Base-by-base conservation (phyloP, 2,113 vertebrate species). In the Ameiurus melas region DNA sequence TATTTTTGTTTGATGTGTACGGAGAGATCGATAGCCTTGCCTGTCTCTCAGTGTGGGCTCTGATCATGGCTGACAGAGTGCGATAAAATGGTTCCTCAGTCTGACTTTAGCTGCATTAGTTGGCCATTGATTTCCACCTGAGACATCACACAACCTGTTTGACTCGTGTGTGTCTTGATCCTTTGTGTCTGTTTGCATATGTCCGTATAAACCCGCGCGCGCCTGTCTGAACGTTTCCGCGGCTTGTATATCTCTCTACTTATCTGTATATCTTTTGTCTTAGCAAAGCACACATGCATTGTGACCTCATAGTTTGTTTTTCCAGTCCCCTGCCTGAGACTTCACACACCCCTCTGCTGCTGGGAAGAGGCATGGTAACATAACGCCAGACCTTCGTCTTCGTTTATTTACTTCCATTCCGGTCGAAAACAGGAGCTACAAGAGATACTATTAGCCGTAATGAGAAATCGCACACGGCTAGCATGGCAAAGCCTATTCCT, bases 51-150 rank as follows among this genome's bases (percentile, higher is more conserved):
- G 58, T 20, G 39, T 36, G 87, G 27, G n/a, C 57, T 66, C 82
- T 88, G 86, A 89, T 89, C 89, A 77, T 79, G 64, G 64, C 89
- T 90, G 89, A 90, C 91, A 90, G 88, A 71, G 73, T 51, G 39
- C 88, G 75, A 86, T 88, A 73, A 90, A 86, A 89, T 84, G 86
- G 88, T 89, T 91, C 89, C 89, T 86, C 64, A 51, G 78, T 86
- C 66, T 66, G 85, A 75, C 36, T 82, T 83, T 86, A 89, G 66
- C 85, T 87, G 83, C 71, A 88, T 89, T 85, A 89, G 83, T 78
- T 78, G 82, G 36, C 64, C 81, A 90, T 91, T 73, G 89, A 90
- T 91, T 87, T 83, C 77, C 62, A 16, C 60, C 70, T 25, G 25
- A 85, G 60, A 82, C 77, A 60, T 83, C 68, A 27, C 66, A 39